Percentiles rank a stretch among this genome's conserved stretches.
These are phyloP conservation scores for Typhlichthys eigenmanni DNA, from an alignment of 2,797 vertebrate genomes.

Conservation along the genomic window DNA sequence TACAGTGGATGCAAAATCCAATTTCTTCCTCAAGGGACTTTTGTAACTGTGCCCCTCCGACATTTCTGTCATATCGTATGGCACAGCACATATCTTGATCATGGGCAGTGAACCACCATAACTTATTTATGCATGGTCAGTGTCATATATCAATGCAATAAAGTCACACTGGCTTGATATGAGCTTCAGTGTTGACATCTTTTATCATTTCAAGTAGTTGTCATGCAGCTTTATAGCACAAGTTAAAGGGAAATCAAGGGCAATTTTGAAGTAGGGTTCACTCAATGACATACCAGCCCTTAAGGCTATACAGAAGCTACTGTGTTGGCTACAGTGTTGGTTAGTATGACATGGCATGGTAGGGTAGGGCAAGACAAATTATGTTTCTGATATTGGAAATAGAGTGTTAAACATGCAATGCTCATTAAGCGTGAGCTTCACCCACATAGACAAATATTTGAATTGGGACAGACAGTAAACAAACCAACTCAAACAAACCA, in stretches of 20 bases:
- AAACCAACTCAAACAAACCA: too few relatives aligned
- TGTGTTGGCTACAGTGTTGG: too few relatives aligned
- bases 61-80: slow-evolving; percentile 45
- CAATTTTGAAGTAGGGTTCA: too few relatives aligned
- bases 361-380: too few relatives aligned
- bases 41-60: slow-evolving; percentile 43
- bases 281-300: too few relatives aligned
- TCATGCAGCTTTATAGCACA: not conserved
- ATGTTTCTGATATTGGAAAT: too few relatives aligned
- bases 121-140: slow-evolving; percentile 7
- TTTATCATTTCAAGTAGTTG: not conserved
- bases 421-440: too few relatives aligned
- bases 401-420: too few relatives aligned
- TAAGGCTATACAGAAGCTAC: too few relatives aligned
- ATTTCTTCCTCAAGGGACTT: slow-evolving; percentile 52
- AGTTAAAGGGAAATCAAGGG: slow-evolving; percentile 5
- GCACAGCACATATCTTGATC: slow-evolving; percentile 49
- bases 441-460: too few relatives aligned
- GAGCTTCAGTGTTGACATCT: slow-evolving; percentile 12
- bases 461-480: too few relatives aligned
- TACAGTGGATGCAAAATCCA: slow-evolving; percentile 64
- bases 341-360: too few relatives aligned
- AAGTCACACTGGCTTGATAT: not conserved
- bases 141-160: slow-evolving; percentile 9
- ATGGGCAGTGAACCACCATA: not conserved